Base-by-base conservation (phyloP, 1,140 invertebrate species). In the Bursaphelenchus mucronatus region DNA sequence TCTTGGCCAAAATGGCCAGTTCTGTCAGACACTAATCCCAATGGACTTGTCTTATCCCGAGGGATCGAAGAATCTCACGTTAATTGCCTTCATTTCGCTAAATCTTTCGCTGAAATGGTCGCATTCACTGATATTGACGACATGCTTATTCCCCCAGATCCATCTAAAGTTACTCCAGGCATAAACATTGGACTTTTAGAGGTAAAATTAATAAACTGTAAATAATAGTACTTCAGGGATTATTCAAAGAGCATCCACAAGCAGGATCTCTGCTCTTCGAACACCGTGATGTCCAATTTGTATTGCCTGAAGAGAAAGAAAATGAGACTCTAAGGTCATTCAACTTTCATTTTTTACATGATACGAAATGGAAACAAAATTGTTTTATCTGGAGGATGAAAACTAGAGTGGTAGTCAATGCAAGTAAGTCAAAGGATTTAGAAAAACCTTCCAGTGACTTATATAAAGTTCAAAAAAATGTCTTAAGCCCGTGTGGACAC, bases 331-430 rank as follows among this genome's bases (percentile, higher is more conserved):
- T 79, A 15, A 30, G 39, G 46, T 78, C 65, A 19, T 79, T 79
- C 58, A 80, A 81, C 49, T 79, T 79, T 55, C 57, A 73, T 13
- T 80, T 80, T 58, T 56, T 80, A 13, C 63, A 64, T 41, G 70
- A 81, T 39, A 77, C 78, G 8, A 64, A 73, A 49, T 76, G 75
- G 67, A 80, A 80, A 65, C 66, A 59, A 56, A 81, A 57, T 43
- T 80, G 78, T 58, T 69, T 77, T 61, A 74, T 80, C 6, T 81
- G 78, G 78, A 70, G 78, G 51, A 81, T 81, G 78, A 80, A 80
- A 55, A 80, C 78, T 8, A 43, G 78, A n/a, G 78, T 80, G 43
- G 72, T 74, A 10, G 78, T 80, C 0, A 80, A 80, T 78, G 79
- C 78, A n/a, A 78, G 77, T 80, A 61, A 64, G 55, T 55, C 19